A percentile compares a stretch with the other conserved stretches of the same genome.
Evolutionary conservation across 1,140 invertebrate genomes (phyloP).

Genomic region (Chymomyza costata): DNA sequence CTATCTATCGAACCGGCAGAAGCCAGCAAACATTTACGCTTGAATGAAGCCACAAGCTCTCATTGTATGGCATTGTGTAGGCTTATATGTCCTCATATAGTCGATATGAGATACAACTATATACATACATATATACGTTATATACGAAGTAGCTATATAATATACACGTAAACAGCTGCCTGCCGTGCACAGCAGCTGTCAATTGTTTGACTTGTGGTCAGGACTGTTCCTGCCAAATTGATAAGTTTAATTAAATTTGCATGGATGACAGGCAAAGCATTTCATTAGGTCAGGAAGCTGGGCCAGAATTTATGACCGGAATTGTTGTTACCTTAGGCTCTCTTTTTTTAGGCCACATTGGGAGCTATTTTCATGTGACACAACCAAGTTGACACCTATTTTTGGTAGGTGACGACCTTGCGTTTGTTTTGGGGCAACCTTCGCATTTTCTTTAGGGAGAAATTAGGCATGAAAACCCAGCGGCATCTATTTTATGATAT

Average conservation of each 20-base stretch:
- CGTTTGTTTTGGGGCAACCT: constrained; percentile 6
- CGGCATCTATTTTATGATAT: no score
- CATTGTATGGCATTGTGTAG: constrained; percentile 5
- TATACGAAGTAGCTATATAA: no score
- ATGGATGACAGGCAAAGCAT: constrained; percentile 15
- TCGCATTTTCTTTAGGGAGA: constrained; percentile 31
- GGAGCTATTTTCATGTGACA: constrained; percentile 20
- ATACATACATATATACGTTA: no score
- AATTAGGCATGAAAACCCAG: no score
- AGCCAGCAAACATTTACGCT: constrained; percentile 10
- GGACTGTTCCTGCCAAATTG: constrained; percentile 29
- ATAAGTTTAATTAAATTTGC: constrained; percentile 45
- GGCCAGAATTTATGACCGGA: constrained; percentile 32
- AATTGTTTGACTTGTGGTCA: constrained; percentile 38
- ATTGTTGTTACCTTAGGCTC: constrained; percentile 7
- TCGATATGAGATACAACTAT: no score
- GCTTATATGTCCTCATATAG: constrained; percentile 14
- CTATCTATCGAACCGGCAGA: no score
- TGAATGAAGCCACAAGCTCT: constrained; percentile 9
- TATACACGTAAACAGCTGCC: no score
- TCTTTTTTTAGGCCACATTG: constrained; percentile 32
- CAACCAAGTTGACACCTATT: constrained; percentile 25
- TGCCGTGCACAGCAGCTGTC: constrained; percentile 25
- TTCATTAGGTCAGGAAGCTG: constrained; percentile 14
- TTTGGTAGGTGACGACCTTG: constrained; percentile 30